These are phyloP conservation scores for Temnothorax unifasciatus DNA, from an alignment of 2,888 invertebrate genomes.

Conservation along the genomic window DNA sequence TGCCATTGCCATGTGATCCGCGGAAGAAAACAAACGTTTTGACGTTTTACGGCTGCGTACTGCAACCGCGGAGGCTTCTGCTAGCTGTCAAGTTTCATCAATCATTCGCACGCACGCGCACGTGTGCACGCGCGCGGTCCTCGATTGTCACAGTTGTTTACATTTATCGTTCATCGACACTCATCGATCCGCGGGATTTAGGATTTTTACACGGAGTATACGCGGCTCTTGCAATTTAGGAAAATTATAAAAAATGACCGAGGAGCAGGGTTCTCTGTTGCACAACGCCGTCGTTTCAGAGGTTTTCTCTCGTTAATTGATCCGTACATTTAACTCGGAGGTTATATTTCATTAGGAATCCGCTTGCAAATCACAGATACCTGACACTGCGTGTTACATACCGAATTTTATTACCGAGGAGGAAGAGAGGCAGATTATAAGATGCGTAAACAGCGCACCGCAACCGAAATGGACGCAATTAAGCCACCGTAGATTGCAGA, in stretches of 20 bases:
- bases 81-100: constrained; percentile 16
- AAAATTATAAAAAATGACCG: constrained; percentile 52
- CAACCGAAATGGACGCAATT: constrained; percentile 98
- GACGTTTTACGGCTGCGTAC: constrained; percentile 39
- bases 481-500: constrained; percentile 96
- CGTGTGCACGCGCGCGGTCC: constrained; percentile 21
- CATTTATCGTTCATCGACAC: constrained; percentile 30
- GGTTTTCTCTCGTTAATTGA: constrained; percentile 57
- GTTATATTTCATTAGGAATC: constrained; percentile 49
- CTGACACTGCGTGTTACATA: constrained; percentile 92
- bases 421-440: constrained; percentile 91
- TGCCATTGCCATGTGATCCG: constrained; percentile 28
- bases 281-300: constrained; percentile 56
- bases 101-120: constrained; percentile 18
- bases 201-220: neutral
- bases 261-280: constrained; percentile 25
- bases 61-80: constrained; percentile 17
- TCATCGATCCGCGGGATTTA: neutral
- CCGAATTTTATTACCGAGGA: constrained; percentile 93
- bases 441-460: constrained; percentile 92
- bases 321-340: constrained; percentile 6
- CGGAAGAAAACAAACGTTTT: constrained; percentile 38
- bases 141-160: constrained; percentile 38
- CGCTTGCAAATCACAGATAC: constrained; percentile 85
- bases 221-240: neutral